Conservation (phyloP, 2,888 invertebrate species). For the Alentia gelatinosa region DNA sequence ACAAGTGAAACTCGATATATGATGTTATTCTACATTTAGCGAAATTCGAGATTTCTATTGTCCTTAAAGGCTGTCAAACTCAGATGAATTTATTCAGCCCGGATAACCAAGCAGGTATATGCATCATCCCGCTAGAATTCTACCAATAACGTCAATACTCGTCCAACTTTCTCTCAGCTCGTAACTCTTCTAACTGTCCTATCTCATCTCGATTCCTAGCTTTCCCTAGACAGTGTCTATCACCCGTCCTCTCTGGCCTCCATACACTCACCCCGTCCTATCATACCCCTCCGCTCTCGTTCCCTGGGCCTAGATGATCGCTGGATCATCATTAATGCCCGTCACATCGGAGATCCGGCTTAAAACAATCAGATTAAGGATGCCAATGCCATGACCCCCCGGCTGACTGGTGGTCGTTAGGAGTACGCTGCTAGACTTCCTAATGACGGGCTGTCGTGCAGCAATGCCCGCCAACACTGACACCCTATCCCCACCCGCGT, state of each 20-base stretch:
- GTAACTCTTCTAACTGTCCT: too few species aligned
- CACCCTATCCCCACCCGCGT: too few species aligned
- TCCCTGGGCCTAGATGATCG: background rate
- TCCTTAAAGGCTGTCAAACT: too few species aligned
- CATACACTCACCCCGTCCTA: background rate
- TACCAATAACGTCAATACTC: too few species aligned
- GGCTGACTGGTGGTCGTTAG: background rate
- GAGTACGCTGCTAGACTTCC: background rate
- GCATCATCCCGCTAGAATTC: too few species aligned
- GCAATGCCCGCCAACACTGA: too few species aligned
- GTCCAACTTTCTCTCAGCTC: too few species aligned
- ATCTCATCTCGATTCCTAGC: background rate
- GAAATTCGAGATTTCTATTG: too few species aligned
- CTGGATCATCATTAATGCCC: background rate
- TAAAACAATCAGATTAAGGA: slow-evolving; percentile 26
- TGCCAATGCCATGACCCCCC: background rate
- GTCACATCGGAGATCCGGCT: background rate
- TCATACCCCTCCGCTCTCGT: background rate
- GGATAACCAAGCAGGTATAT: too few species aligned
- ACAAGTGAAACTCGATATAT: too few species aligned
- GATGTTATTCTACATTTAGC: too few species aligned
- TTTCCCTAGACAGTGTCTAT: background rate
- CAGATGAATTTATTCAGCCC: too few species aligned
- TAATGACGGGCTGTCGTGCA: background rate
- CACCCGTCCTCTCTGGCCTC: background rate